Evolutionary conservation across 2,888 invertebrate genomes (phyloP), one percentile per base, ranked within the genome.

Genomic region (Pseudoips prasinana): DNA sequence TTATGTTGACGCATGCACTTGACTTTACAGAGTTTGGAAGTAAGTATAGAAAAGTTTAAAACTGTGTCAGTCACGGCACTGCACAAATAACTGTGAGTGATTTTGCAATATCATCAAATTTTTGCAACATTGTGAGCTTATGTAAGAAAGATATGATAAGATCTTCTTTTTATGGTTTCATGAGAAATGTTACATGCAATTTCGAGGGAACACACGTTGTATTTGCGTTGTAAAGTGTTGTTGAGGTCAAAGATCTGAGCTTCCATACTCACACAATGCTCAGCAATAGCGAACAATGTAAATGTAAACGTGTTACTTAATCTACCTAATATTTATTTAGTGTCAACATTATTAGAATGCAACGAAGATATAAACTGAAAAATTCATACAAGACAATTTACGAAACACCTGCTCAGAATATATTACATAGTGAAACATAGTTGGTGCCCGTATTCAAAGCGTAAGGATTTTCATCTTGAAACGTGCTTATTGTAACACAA

Each of bases 361-460:
- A 22, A 25, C n/a, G 22, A 33, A 37, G 17, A 39, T n/a, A 54
- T 39, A 44, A 35, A 26, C 30, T 31, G 22, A 33, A 29, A 37
- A 26, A 30, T 44, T 37, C 33, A 43, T 10, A 37, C 10, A 33
- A 36, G 41, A 40, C 33, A 29, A 49, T 55, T 39, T 35, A 23
- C 29, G 22, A 39, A 50, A 42, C 34, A 51, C 46, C 51, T 39
- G 36, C 29, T 39, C 30, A 10, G 37, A 50, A 46, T 50, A 36
- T 48, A 49, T 54, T 54, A 49, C 35, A 25, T 32, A 37, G 30
- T 46, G 50, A 40, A 52, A 25, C 29, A 20, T n/a, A 20, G 39
- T 37, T 51, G 52, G 26, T 29, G 33, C 56, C 46, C 22, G 46
- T 38, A 38, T 57, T 39, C 41, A 57, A 53, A 57, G 41, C 24